These are phyloP conservation scores for Sarcophaga variegata DNA, from an alignment of 2,888 invertebrate genomes.

Conservation along the genomic window DNA sequence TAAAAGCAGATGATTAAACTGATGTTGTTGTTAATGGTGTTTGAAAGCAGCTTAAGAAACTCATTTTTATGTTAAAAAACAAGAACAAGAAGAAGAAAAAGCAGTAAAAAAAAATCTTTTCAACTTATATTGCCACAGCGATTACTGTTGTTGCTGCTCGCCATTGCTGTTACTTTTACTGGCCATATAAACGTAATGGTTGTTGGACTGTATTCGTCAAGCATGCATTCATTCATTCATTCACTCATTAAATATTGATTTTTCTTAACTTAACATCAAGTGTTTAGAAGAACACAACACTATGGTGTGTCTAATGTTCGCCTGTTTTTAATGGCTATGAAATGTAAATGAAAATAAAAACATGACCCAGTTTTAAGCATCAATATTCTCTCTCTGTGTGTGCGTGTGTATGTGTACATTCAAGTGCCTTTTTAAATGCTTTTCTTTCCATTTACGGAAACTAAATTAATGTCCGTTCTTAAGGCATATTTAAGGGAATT, in stretches of 20 bases:
- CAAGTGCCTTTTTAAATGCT: too few species aligned
- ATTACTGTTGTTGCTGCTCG: background rate
- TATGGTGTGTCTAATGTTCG: background rate
- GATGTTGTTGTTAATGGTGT: background rate
- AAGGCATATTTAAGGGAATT: too few species aligned
- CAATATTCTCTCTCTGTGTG: background rate
- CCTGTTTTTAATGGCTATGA: slow-evolving; percentile 13
- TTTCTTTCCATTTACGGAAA: too few species aligned
- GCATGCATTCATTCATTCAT: background rate
- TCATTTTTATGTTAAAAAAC: background rate
- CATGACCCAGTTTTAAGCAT: slow-evolving; percentile 42
- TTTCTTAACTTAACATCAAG: background rate
- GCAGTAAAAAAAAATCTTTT: background rate
- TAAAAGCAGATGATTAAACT: background rate
- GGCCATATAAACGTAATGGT: background rate
- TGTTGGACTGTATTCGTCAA: background rate
- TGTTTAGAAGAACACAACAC: background rate
- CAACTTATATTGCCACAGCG: background rate
- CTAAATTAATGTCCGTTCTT: too few species aligned
- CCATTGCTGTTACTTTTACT: background rate
- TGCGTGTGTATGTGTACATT: too few species aligned
- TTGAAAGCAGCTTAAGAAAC: background rate
- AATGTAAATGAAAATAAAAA: slow-evolving; percentile 40
- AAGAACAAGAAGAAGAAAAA: too few species aligned
- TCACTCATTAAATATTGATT: background rate